Conservation (phyloP, 2,113 vertebrate genomes). For the Cryptomyrus ogoouensis region DNA sequence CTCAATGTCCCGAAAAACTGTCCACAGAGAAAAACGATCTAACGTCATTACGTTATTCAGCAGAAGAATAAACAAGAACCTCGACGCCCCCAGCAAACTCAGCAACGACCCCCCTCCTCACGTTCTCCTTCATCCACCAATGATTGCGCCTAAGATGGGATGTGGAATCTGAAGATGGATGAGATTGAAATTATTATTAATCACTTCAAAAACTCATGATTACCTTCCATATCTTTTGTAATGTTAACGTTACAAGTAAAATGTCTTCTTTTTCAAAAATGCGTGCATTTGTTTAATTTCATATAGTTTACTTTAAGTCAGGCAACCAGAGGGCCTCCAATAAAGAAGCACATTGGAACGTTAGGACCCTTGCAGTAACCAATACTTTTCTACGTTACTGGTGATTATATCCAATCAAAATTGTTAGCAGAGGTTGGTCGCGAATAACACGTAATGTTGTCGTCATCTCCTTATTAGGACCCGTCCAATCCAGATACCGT, state of each 20-base stretch:
- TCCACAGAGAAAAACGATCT: neutral
- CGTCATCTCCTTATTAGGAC: neutral
- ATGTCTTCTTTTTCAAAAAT: neutral
- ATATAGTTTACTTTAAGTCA: constrained; percentile 7
- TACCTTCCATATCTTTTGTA: neutral
- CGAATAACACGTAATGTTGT: constrained; percentile 5
- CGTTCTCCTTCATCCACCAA: neutral
- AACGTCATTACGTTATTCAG: neutral
- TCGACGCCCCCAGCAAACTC: neutral
- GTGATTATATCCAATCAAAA: constrained; percentile 44
- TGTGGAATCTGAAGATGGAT: neutral
- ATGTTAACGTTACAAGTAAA: neutral
- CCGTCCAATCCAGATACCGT: constrained; percentile 40
- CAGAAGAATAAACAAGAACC: neutral
- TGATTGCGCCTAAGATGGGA: neutral
- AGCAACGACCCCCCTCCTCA: neutral
- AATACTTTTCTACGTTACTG: constrained; percentile 22
- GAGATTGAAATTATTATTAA: neutral
- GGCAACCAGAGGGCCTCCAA: neutral
- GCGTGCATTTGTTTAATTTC: neutral
- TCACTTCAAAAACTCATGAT: neutral
- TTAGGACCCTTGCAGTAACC: constrained; percentile 4
- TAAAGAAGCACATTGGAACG: no score
- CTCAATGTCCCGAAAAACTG: neutral
- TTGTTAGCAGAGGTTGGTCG: fast-evolving